Conservation (phyloP, 2,797 vertebrate species). For the Pogoniulus pusillus region DNA sequence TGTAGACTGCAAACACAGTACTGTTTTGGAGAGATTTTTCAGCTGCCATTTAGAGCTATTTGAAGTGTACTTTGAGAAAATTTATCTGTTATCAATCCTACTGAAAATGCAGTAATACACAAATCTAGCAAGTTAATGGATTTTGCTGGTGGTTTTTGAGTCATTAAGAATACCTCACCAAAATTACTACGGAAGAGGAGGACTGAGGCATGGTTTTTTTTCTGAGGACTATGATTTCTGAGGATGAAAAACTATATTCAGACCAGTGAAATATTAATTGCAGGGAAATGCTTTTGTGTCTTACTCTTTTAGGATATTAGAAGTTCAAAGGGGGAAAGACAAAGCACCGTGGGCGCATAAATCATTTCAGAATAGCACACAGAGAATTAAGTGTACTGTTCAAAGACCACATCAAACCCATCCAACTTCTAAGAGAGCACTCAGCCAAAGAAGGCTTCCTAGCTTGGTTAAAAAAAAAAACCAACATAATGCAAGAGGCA, state of each 20-base stretch:
- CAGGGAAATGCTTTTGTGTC: background rate
- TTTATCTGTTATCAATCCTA: background rate
- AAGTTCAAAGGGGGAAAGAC: background rate
- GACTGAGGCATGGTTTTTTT: background rate
- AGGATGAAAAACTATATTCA: slow-evolving; percentile 12
- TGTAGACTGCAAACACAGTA: background rate
- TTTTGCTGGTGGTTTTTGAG: slow-evolving; percentile 19
- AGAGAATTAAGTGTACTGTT: background rate
- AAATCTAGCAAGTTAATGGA: background rate
- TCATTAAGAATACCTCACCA: background rate
- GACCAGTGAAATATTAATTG: slow-evolving; percentile 1
- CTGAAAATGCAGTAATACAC: slow-evolving; percentile 32
- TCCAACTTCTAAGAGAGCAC: background rate
- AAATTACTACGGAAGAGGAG: background rate
- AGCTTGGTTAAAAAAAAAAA: background rate
- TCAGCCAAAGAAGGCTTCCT: background rate
- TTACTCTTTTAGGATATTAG: slow-evolving; percentile 2
- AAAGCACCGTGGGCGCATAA: background rate
- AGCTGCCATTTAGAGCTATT: slow-evolving; percentile 18
- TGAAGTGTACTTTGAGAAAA: background rate
- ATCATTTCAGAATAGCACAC: background rate
- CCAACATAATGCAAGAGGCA: background rate
- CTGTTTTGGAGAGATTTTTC: background rate
- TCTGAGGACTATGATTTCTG: slow-evolving; percentile 25
- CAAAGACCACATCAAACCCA: background rate